phyloP scores from a whole-genome alignment of 2,888 invertebrate species.

The Antheraea yamamai region DNA sequence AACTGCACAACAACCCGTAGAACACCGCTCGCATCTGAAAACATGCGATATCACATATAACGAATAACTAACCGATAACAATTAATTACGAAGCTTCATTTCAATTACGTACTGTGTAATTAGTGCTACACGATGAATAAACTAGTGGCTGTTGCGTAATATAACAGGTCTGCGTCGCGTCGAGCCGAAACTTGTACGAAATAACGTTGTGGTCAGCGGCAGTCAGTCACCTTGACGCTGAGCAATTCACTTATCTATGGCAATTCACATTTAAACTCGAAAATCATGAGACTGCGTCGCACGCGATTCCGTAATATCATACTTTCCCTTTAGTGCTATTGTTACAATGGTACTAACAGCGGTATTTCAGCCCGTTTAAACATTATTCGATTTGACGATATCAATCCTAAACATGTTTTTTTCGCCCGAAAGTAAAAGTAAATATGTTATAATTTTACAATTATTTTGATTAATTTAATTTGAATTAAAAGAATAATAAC shows the following conservation, averaged over 20 bases:
- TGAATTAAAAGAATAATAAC: too few species aligned
- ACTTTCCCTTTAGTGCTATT: constrained; percentile 53
- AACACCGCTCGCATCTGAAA: constrained; percentile 57
- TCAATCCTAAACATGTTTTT: constrained; percentile 32
- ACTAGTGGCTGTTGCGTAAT: constrained; percentile 51
- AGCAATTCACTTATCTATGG: constrained; percentile 35
- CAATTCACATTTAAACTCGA: constrained; percentile 46
- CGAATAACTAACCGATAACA: neutral
- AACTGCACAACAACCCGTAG: constrained; percentile 44
- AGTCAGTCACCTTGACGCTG: constrained; percentile 68
- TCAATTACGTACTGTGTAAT: constrained; percentile 49
- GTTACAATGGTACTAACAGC: constrained; percentile 33
- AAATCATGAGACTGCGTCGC: constrained; percentile 45
- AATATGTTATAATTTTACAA: neutral
- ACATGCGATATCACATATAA: constrained; percentile 24
- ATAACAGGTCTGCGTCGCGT: constrained; percentile 34
- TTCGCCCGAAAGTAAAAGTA: neutral
- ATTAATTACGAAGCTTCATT: constrained; percentile 13
- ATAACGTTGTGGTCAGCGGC: constrained; percentile 37
- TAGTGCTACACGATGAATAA: constrained; percentile 4
- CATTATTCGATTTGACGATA: constrained; percentile 35
- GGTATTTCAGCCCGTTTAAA: constrained; percentile 35
- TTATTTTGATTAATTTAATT: too few species aligned
- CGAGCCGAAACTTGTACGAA: constrained; percentile 38
- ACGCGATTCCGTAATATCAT: constrained; percentile 52